Evolutionary conservation across 2,797 vertebrate species (phyloP).

Genomic region (Enteromius mattozi): DNA sequence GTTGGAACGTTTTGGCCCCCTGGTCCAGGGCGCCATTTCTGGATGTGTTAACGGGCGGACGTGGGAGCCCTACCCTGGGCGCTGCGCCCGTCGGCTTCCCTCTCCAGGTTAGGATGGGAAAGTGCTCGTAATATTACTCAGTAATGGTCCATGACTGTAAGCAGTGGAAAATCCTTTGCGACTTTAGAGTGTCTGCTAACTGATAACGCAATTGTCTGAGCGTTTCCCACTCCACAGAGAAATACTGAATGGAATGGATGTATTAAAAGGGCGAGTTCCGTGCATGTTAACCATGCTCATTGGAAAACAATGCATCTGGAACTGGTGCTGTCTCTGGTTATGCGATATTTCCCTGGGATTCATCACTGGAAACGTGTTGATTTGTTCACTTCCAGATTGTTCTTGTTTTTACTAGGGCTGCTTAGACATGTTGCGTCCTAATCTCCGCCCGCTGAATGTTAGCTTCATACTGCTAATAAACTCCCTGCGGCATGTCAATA

Average conservation of each 20-base stretch:
- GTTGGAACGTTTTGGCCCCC: constrained; percentile 53
- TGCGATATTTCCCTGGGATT: constrained; percentile 20
- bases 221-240: constrained; percentile 38
- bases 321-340: constrained; percentile 6
- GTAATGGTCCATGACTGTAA: constrained; percentile 66
- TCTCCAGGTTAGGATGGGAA: constrained; percentile 61
- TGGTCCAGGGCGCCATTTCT: constrained; percentile 36
- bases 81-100: constrained; percentile 44
- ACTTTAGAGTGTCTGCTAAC: constrained; percentile 42
- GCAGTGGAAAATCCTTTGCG: constrained; percentile 61
- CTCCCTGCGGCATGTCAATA: constrained; percentile 49
- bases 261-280: constrained; percentile 35
- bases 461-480: constrained; percentile 49
- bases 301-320: constrained; percentile 35
- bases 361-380: constrained; percentile 28
- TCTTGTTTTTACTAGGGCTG: constrained; percentile 8
- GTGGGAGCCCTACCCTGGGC: constrained; percentile 52
- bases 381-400: constrained; percentile 26
- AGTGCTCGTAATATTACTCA: constrained; percentile 65
- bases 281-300: constrained; percentile 3
- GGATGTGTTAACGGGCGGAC: constrained; percentile 60
- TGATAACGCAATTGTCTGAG: constrained; percentile 53
- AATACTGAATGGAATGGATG: constrained; percentile 34
- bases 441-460: not conserved
- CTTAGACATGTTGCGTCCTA: constrained; percentile 20